Evolutionary conservation across 2,888 invertebrate species (phyloP).

Genomic region (Boloria euphrosyne): DNA sequence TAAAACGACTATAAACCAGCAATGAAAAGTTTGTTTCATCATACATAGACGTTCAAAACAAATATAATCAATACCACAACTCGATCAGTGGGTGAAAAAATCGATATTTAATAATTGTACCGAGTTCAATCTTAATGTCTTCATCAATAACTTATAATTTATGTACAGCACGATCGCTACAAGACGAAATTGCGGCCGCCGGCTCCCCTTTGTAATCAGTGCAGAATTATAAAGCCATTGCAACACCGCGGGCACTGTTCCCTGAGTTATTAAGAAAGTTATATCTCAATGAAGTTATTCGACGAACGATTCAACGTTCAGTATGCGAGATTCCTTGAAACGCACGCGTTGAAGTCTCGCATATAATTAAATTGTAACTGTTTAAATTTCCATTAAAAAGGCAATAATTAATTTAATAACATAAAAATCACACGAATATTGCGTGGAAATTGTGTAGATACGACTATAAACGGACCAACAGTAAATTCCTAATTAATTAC

Average conservation of each 20-base stretch:
- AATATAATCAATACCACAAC: neutral
- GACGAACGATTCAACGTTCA: slow-evolving; percentile 46
- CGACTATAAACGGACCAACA: neutral
- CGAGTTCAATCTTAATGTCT: slow-evolving; percentile 78
- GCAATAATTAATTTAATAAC: too few relatives aligned
- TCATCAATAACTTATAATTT: slow-evolving; percentile 83
- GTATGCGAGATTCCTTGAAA: slow-evolving; percentile 34
- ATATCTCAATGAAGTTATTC: slow-evolving; percentile 60
- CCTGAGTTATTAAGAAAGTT: slow-evolving; percentile 63
- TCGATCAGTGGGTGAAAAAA: slow-evolving; percentile 11
- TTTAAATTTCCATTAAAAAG: neutral
- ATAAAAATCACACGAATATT: neutral
- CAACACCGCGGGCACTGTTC: slow-evolving; percentile 72
- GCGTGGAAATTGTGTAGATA: neutral
- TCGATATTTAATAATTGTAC: slow-evolving; percentile 58
- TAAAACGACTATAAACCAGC: too few relatives aligned
- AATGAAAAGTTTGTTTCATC: too few relatives aligned
- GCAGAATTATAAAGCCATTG: slow-evolving; percentile 79
- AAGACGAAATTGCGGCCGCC: slow-evolving; percentile 84
- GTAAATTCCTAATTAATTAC: slow-evolving; percentile 7
- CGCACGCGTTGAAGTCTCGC: slow-evolving; percentile 18
- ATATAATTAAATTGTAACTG: slow-evolving; percentile 7
- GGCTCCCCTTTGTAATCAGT: slow-evolving; percentile 83
- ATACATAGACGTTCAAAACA: neutral
- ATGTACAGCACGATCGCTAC: slow-evolving; percentile 80